Evolutionary conservation across 2,888 invertebrate species (phyloP).

Genomic region (Protonemura montana): DNA sequence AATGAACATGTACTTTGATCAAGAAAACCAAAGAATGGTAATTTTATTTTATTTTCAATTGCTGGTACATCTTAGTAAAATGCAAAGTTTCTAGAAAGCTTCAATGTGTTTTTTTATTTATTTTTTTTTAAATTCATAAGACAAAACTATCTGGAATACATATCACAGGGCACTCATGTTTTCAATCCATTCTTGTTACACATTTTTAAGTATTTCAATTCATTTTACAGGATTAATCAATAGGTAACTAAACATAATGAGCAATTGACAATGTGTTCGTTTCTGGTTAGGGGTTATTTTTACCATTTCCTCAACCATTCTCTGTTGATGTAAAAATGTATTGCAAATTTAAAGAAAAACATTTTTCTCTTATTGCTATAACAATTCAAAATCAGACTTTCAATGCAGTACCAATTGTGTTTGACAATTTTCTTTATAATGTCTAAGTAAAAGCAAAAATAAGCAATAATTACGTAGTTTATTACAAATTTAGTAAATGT

Average conservation of each 20-base stretch:
- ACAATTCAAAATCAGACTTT: not conserved
- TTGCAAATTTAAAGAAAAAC: not conserved
- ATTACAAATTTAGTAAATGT: slow-evolving; percentile 2
- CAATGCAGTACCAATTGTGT: not conserved
- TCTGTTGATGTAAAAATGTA: not conserved
- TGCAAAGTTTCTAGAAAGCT: not conserved
- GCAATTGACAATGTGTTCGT: no score
- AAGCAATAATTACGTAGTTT: slow-evolving; percentile 1
- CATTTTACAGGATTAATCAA: not conserved
- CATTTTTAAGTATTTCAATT: not conserved
- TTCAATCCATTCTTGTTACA: not conserved
- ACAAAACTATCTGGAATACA: slow-evolving; percentile 39
- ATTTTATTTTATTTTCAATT: not conserved
- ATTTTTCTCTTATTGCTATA: not conserved
- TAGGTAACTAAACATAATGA: no score
- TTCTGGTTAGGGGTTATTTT: not conserved
- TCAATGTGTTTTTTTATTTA: no score
- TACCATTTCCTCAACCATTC: not conserved
- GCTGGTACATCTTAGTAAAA: not conserved
- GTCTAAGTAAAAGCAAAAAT: slow-evolving; percentile 18
- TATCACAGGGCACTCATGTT: slow-evolving; percentile 25
- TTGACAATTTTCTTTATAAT: slow-evolving; percentile 7
- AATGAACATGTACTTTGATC: not conserved
- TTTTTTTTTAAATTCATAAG: slow-evolving; percentile 1
- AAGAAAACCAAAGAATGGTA: slow-evolving; percentile 7